Evolutionary conservation across 2,113 vertebrate genomes (phyloP).

Genomic region (Chloebia gouldiae): DNA sequence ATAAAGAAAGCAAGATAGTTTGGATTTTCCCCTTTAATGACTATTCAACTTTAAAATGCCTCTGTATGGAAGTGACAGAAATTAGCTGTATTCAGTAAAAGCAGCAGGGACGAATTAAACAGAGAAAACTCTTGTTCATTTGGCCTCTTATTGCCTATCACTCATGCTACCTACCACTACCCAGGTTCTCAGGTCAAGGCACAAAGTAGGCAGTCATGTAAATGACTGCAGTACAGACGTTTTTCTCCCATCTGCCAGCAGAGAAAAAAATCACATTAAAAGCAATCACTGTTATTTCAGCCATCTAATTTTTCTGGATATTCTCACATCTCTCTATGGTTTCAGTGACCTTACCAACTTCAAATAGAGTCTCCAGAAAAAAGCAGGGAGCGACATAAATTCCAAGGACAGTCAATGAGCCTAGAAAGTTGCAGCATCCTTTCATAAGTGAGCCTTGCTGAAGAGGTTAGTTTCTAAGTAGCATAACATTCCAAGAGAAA

Average conservation of each 20-base stretch:
- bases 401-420: background rate
- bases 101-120: background rate
- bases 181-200: constrained; percentile 12
- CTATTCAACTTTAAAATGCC: background rate
- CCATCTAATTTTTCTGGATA: constrained; percentile 23
- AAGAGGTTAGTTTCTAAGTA: constrained; percentile 13
- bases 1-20: background rate
- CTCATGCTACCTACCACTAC: background rate
- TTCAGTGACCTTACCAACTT: constrained; percentile 27
- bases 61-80: constrained; percentile 20
- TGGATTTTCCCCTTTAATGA: background rate
- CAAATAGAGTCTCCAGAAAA: constrained; percentile 20
- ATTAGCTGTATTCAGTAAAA: constrained; percentile 23
- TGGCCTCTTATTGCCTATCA: background rate
- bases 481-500: constrained; percentile 17
- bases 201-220: constrained; percentile 36
- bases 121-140: background rate
- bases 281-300: constrained; percentile 6
- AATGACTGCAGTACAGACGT: constrained; percentile 16
- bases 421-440: constrained; percentile 12
- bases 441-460: constrained; percentile 40
- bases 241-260: constrained; percentile 25
- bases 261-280: background rate
- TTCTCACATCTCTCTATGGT: background rate
- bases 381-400: constrained; percentile 8